Evolutionary conservation across 2,113 vertebrate genomes (phyloP).

Genomic region (Indicator indicator): DNA sequence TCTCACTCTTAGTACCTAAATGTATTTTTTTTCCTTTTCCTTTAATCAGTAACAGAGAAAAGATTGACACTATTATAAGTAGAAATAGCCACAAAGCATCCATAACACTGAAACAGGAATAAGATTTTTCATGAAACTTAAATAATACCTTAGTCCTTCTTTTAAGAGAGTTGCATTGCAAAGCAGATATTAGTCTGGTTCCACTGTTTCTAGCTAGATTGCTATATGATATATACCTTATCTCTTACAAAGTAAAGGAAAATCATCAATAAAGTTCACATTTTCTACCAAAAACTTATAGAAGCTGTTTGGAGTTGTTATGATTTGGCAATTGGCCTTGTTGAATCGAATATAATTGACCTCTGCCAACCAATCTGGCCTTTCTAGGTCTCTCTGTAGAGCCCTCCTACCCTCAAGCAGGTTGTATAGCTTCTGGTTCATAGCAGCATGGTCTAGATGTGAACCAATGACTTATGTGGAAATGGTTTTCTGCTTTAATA

Average conservation of each 20-base stretch:
- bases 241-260: neutral
- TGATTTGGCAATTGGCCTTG: too few relatives aligned
- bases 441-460: neutral
- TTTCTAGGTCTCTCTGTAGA: too few relatives aligned
- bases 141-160: neutral
- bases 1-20: neutral
- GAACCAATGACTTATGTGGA: neutral
- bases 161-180: neutral
- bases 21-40: neutral
- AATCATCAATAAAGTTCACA: neutral
- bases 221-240: neutral
- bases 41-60: neutral
- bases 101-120: neutral
- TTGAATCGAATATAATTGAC: too few relatives aligned
- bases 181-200: neutral
- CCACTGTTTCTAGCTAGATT: neutral
- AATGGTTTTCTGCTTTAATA: neutral
- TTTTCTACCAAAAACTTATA: neutral
- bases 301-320: too few relatives aligned
- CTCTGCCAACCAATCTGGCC: too few relatives aligned
- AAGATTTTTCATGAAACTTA: neutral
- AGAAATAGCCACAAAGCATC: neutral
- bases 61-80: neutral
- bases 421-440: neutral
- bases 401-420: too few relatives aligned